Percentiles rank a stretch among this genome's conserved stretches.
Evolutionary conservation across 1,140 invertebrate genomes (phyloP).

Genomic region (Sitophilus oryzae): DNA sequence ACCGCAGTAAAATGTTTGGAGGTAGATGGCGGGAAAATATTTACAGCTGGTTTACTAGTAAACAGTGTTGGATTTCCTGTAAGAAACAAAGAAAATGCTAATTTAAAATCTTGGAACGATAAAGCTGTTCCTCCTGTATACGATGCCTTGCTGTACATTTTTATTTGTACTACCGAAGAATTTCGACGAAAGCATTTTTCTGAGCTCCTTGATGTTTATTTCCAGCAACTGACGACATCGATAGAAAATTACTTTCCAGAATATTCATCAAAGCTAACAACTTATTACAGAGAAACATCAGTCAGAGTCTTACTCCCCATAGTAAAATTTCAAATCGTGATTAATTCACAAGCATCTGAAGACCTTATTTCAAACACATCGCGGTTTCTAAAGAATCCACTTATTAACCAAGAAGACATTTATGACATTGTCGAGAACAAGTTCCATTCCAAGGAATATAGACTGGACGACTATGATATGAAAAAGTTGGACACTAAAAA

Average conservation of each 20-base stretch:
- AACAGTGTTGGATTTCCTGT: background rate
- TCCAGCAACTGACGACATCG: too few relatives aligned
- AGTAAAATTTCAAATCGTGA: conserved; percentile 7
- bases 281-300: background rate
- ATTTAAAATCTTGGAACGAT: background rate
- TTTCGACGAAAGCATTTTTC: background rate
- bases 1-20: background rate
- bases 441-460: background rate
- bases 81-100: background rate
- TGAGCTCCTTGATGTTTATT: background rate
- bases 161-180: background rate
- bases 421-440: conserved; percentile 13
- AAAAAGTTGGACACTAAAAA: conserved; percentile 8
- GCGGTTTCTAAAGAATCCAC: background rate
- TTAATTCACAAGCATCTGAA: background rate
- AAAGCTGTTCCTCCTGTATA: background rate
- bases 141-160: background rate
- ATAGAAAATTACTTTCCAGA: background rate
- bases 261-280: background rate
- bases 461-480: conserved; percentile 10
- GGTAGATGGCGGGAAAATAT: background rate
- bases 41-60: background rate
- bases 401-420: conserved; percentile 18
- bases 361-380: background rate
- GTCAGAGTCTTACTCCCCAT: background rate